phyloP scores from a whole-genome alignment of 2,113 vertebrate genomes.

The Mobula hypostoma region DNA sequence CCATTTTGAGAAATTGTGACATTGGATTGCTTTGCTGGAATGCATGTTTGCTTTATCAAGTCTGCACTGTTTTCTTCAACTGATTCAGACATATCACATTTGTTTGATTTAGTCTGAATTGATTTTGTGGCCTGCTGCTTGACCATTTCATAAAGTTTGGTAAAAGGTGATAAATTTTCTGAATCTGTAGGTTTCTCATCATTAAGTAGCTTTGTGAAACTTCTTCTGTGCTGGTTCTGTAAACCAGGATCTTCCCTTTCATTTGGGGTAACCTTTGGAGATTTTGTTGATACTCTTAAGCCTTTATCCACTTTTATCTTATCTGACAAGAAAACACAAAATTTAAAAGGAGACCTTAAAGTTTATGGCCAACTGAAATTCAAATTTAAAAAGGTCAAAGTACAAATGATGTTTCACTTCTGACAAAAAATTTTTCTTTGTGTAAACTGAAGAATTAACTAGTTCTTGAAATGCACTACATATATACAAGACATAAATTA shows the following conservation, averaged over 20 bases:
- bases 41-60: neutral
- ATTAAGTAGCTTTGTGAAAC: slow-evolving; percentile 30
- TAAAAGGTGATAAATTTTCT: slow-evolving; percentile 61
- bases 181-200: slow-evolving; percentile 42
- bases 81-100: neutral
- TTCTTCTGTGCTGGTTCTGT: slow-evolving; percentile 42
- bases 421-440: neutral
- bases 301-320: slow-evolving; percentile 50
- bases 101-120: slow-evolving; percentile 37
- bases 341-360: neutral
- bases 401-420: neutral
- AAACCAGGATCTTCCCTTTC: slow-evolving; percentile 49
- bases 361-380: neutral
- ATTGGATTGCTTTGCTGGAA: slow-evolving; percentile 48
- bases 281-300: neutral
- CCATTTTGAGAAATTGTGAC: slow-evolving; percentile 28
- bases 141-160: slow-evolving; percentile 67
- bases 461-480: neutral
- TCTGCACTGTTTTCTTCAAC: neutral
- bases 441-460: neutral
- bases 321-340: slow-evolving; percentile 42
- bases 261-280: slow-evolving; percentile 53
- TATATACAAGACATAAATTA: neutral
- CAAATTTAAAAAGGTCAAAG: neutral
- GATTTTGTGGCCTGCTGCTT: slow-evolving; percentile 50